Conservation (phyloP, 2,797 vertebrate species). For the Propithecus deckenii region DNA sequence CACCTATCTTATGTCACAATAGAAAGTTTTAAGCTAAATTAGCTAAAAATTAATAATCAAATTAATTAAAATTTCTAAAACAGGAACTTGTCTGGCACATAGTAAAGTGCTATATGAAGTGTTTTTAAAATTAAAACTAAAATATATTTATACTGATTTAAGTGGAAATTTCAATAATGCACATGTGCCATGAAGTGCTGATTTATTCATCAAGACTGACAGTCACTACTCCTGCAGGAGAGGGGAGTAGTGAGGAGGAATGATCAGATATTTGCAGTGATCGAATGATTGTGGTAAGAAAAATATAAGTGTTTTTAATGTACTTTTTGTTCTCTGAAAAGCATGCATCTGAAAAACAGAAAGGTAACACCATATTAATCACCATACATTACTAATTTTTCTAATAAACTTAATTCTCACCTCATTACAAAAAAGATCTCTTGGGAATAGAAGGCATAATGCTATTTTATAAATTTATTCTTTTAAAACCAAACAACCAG, state of each 20-base stretch:
- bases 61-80: neutral
- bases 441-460: neutral
- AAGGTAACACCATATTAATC: neutral
- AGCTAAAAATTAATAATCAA: neutral
- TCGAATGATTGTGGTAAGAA: neutral
- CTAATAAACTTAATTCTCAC: neutral
- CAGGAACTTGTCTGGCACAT: neutral
- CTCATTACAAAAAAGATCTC: neutral
- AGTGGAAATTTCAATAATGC: neutral
- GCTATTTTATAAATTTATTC: neutral
- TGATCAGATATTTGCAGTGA: neutral
- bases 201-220: neutral
- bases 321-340: conserved; percentile 3
- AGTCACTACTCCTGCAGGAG: neutral
- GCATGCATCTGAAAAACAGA: neutral
- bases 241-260: neutral
- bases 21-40: neutral
- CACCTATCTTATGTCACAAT: neutral
- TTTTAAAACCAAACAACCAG: neutral
- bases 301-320: neutral
- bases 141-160: neutral
- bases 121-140: conserved; percentile 1
- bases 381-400: neutral
- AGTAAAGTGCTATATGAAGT: neutral
- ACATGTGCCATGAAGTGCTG: neutral